phyloP scores from a whole-genome alignment of 2,113 vertebrate genomes.

The Thamnophis sirtalis region DNA sequence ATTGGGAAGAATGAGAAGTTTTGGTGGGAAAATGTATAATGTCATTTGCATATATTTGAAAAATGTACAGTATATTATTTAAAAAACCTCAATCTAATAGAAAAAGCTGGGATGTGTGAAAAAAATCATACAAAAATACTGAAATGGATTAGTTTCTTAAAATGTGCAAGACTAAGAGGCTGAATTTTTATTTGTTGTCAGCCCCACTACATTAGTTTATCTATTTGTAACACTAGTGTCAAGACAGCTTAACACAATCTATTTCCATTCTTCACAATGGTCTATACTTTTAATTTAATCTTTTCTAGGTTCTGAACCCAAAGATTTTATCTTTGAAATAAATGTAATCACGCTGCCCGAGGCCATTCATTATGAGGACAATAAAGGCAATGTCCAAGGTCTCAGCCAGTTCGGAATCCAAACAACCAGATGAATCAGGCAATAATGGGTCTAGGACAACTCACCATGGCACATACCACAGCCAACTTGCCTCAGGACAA shows the following conservation, averaged over 20 bases:
- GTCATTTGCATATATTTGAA: background rate
- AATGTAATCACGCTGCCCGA: background rate
- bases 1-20: background rate
- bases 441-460: background rate
- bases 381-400: background rate
- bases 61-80: background rate
- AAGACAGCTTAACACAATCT: background rate
- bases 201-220: background rate
- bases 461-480: too few species aligned
- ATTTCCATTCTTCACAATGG: background rate
- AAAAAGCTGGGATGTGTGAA: background rate
- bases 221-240: background rate
- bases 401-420: background rate
- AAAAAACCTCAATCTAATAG: background rate
- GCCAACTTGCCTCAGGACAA: too few species aligned
- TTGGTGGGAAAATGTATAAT: background rate
- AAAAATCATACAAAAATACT: background rate
- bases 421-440: background rate
- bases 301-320: background rate
- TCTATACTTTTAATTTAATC: background rate
- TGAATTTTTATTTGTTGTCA: background rate
- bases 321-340: background rate
- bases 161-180: background rate
- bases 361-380: background rate
- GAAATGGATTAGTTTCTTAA: background rate